A percentile compares a stretch with the other conserved stretches of the same genome.
Evolutionary conservation across 2,113 vertebrate genomes (phyloP).

Genomic region (Pedionomus torquatus): DNA sequence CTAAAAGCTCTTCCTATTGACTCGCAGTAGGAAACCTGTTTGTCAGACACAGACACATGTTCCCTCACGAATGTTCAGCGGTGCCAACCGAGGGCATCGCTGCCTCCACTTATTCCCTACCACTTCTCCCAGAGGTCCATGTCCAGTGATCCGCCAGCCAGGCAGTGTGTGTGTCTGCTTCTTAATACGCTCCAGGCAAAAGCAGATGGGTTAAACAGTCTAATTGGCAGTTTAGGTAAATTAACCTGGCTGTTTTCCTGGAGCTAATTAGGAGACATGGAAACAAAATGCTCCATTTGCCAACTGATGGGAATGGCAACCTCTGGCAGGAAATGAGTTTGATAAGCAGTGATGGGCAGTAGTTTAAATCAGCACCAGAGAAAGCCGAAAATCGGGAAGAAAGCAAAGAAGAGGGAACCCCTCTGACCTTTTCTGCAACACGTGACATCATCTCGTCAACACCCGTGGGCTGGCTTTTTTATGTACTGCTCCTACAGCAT

Average conservation of each 20-base stretch:
- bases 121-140: slow-evolving; percentile 26
- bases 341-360: slow-evolving; percentile 12
- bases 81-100: slow-evolving; percentile 1
- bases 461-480: not conserved
- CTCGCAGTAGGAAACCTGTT: slow-evolving; percentile 9
- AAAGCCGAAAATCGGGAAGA: not conserved
- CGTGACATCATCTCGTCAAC: not conserved
- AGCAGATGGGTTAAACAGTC: slow-evolving; percentile 67
- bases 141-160: slow-evolving; percentile 19
- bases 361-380: not conserved
- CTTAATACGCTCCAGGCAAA: slow-evolving; percentile 49
- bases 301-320: slow-evolving; percentile 50
- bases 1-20: slow-evolving; percentile 29
- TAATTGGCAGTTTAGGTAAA: slow-evolving; percentile 69
- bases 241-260: slow-evolving; percentile 71
- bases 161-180: not conserved
- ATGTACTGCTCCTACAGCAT: not conserved
- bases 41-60: not conserved
- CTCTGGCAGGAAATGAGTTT: slow-evolving; percentile 18
- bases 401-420: not conserved
- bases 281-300: slow-evolving; percentile 65
- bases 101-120: slow-evolving; percentile 7
- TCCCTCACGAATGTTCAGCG: not conserved
- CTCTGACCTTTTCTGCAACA: not conserved
- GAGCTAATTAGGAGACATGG: slow-evolving; percentile 61